phyloP scores from a whole-genome alignment of 2,797 vertebrate genomes.

The Pempheris klunzingeri region DNA sequence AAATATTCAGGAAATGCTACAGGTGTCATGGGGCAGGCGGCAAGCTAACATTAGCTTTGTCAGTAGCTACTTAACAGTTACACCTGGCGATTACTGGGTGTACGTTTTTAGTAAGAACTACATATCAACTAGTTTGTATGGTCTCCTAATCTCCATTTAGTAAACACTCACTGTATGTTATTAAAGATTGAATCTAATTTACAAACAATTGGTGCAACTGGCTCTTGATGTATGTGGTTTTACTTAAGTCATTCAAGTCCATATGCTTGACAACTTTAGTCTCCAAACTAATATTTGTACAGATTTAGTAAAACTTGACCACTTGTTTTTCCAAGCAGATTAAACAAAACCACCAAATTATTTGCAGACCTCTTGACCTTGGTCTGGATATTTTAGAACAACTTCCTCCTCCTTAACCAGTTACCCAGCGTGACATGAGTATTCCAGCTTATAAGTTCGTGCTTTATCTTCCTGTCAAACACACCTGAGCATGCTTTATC shows the following conservation, averaged over 20 bases:
- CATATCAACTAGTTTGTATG: too few species aligned
- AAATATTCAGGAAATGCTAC: background rate
- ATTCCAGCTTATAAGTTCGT: background rate
- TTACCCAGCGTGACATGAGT: background rate
- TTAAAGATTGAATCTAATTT: background rate
- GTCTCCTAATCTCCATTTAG: background rate
- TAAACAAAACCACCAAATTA: background rate
- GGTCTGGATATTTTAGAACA: background rate
- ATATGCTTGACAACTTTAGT: background rate
- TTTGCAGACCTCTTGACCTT: background rate
- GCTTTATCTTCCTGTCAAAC: constrained; percentile 25
- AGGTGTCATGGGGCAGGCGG: background rate
- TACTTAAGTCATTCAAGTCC: background rate
- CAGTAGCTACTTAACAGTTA: background rate
- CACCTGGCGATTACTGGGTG: background rate
- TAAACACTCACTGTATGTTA: background rate
- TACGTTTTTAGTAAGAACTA: background rate
- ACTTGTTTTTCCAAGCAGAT: background rate
- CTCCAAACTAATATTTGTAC: background rate
- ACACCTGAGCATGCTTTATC: constrained; percentile 31
- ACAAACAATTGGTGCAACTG: background rate
- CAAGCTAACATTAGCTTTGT: too few species aligned
- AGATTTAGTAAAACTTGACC: background rate
- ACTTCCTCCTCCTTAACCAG: background rate
- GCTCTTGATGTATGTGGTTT: background rate